Percentiles rank a stretch among this genome's conserved stretches.
Conservation (phyloP, 2,797 vertebrate genomes). For the Poeciliopsis turneri region DNA sequence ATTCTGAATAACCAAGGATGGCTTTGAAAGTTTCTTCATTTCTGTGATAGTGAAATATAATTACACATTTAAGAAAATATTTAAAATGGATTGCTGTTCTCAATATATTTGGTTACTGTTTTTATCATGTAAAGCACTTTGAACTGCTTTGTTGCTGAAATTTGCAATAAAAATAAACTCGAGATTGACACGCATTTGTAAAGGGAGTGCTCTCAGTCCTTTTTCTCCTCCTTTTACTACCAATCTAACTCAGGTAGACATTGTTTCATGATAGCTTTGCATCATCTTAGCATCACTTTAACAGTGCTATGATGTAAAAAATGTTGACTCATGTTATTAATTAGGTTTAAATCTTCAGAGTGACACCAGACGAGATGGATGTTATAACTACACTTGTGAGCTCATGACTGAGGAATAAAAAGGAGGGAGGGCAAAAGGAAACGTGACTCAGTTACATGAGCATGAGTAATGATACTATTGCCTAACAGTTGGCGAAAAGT, state of each 20-base stretch:
- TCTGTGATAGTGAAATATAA: background rate
- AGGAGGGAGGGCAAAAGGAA: background rate
- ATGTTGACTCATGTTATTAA: background rate
- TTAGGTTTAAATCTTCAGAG: background rate
- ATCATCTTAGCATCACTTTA: no score
- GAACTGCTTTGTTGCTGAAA: background rate
- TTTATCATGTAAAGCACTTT: background rate
- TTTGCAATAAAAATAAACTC: background rate
- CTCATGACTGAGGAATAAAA: constrained; percentile 15
- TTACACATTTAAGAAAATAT: background rate
- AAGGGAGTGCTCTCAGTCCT: no score
- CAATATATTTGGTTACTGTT: background rate
- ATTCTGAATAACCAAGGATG: background rate
- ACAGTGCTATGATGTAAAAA: background rate
- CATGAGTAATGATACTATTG: constrained; percentile 14
- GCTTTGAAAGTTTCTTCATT: background rate
- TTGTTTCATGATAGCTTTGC: no score
- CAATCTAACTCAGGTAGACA: no score
- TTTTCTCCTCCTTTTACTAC: no score
- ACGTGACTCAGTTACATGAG: background rate
- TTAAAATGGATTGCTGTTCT: no score
- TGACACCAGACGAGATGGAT: background rate
- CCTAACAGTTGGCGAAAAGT: constrained; percentile 21
- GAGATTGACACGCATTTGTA: background rate
- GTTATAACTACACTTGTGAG: constrained; percentile 24